phyloP scores from a whole-genome alignment of 30 jellyfish, hydroid and myxozoan species.

The Aurelia sp. region DNA sequence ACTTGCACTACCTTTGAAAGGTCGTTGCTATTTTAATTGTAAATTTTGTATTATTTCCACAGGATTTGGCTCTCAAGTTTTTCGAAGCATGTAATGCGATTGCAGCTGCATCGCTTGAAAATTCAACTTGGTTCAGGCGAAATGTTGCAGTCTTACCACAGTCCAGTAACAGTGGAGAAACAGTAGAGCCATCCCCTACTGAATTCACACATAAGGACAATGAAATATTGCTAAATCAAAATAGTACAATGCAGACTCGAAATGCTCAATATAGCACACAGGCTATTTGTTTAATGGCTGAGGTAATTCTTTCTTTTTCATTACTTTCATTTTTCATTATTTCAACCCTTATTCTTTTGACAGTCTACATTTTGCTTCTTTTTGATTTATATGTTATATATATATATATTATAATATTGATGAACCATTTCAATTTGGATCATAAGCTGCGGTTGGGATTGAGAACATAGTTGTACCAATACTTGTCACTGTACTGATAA shows the following conservation, averaged over 20 bases:
- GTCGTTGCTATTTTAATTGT: no score
- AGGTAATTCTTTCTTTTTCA: constrained; percentile 52
- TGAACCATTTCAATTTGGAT: no score
- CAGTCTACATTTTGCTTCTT: no score
- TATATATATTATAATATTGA: no score
- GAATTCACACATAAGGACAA: constrained; percentile 19
- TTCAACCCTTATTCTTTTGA: no score
- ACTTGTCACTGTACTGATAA: no score
- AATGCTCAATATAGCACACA: constrained; percentile 88
- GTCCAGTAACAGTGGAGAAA: constrained; percentile 70
- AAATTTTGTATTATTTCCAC: background rate
- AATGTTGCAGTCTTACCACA: constrained; percentile 81
- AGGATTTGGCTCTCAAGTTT: constrained; percentile 93
- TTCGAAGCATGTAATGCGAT: constrained; percentile 80
- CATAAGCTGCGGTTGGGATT: no score
- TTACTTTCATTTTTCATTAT: background rate
- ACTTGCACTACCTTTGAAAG: no score
- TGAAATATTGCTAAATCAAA: constrained; percentile 33
- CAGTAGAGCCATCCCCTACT: constrained; percentile 50
- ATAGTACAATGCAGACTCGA: constrained; percentile 52
- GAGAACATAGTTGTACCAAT: no score
- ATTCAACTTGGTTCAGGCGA: constrained; percentile 97
- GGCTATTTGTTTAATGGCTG: constrained; percentile 90
- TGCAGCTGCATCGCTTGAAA: constrained; percentile 96
- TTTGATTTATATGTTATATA: no score